A percentile compares a stretch with the other conserved stretches of the same genome.
Evolutionary conservation across 2,797 vertebrate genomes (phyloP).

Genomic region (Oreochromis mossambicus): DNA sequence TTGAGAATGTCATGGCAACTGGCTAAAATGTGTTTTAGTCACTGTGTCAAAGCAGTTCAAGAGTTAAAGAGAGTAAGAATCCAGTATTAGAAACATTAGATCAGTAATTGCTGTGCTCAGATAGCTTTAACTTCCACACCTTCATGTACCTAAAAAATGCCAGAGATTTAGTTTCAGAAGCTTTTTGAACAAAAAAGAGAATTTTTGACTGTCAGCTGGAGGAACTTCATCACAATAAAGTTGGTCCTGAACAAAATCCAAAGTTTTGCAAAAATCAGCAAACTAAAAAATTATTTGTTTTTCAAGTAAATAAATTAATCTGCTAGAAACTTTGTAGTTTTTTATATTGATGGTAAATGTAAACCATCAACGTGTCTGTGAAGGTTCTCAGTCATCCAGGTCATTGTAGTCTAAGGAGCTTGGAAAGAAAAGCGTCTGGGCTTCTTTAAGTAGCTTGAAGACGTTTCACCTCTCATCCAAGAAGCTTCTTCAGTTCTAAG

Average conservation of each 20-base stretch:
- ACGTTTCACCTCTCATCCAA: no score
- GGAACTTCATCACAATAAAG: no score
- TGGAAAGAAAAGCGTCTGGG: no score
- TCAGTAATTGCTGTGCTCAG: background rate
- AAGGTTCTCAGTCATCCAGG: no score
- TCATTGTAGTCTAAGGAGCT: no score
- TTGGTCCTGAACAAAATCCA: background rate
- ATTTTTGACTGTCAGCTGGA: background rate
- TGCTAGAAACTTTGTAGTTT: background rate
- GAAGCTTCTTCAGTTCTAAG: no score
- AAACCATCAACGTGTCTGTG: background rate
- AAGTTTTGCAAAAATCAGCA: background rate
- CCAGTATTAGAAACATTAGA: background rate
- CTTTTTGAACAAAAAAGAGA: background rate
- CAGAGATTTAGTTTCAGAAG: background rate
- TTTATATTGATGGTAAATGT: background rate
- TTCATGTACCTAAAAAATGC: background rate
- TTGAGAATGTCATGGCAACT: slow-evolving; percentile 49
- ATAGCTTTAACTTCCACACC: background rate
- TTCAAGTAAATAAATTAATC: background rate
- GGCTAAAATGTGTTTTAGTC: background rate
- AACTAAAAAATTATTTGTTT: background rate
- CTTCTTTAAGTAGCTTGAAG: no score
- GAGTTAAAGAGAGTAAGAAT: background rate
- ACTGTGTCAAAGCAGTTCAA: background rate